Conservation (phyloP, 2,113 vertebrate species). For the Pithys albifrons region DNA sequence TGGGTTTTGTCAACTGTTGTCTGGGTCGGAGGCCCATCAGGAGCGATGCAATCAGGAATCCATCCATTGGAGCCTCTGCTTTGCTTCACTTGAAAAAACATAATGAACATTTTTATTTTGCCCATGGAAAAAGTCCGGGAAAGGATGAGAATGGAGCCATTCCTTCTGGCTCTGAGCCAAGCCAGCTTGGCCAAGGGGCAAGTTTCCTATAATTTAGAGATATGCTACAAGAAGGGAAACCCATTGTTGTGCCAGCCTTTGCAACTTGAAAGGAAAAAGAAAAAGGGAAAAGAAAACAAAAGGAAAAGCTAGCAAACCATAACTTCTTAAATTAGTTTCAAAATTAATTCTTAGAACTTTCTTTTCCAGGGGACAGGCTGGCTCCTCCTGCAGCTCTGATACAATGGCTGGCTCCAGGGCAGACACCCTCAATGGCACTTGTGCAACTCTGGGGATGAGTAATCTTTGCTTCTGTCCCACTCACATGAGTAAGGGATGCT, state of each 20-base stretch:
- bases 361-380: slow-evolving; percentile 25
- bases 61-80: neutral
- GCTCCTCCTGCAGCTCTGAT: neutral
- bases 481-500: neutral
- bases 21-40: neutral
- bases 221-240: neutral
- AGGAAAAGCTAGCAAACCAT: neutral
- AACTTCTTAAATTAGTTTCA: neutral
- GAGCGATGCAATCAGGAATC: neutral
- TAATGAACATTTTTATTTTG: neutral
- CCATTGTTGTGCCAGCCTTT: neutral
- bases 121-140: neutral
- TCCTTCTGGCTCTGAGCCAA: neutral
- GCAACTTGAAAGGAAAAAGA: neutral
- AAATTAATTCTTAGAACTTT: slow-evolving; percentile 25
- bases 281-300: too few relatives aligned
- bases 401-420: slow-evolving; percentile 10
- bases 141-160: slow-evolving; percentile 32
- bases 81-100: neutral
- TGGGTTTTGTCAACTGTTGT: neutral
- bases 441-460: slow-evolving; percentile 20
- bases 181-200: neutral
- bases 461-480: slow-evolving; percentile 31
- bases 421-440: neutral
- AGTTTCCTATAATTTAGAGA: slow-evolving; percentile 34